Evolutionary conservation across 2,797 vertebrate genomes (phyloP).

Genomic region (Vireo griseus): DNA sequence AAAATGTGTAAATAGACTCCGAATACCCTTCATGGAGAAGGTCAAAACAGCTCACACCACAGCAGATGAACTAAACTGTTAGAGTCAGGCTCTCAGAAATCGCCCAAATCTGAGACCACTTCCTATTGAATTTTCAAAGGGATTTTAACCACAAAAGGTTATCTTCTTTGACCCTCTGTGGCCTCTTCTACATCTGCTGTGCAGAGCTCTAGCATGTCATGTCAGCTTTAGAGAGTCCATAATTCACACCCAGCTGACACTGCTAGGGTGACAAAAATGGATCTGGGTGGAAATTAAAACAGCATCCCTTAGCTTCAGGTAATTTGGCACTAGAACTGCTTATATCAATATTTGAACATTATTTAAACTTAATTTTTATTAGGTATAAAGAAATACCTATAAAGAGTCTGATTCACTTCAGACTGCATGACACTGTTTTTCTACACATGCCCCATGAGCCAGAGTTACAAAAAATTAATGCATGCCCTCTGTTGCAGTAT

Average conservation of each 20-base stretch:
- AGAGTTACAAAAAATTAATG: neutral
- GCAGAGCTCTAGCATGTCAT: neutral
- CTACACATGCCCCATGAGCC: neutral
- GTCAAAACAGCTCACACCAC: neutral
- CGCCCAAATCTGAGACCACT: neutral
- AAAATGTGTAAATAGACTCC: neutral
- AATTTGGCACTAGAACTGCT: neutral
- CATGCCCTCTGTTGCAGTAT: neutral
- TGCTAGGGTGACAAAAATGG: neutral
- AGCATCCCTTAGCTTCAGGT: neutral
- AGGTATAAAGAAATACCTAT: neutral
- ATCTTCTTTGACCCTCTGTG: neutral
- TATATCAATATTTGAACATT: neutral
- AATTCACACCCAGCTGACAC: neutral
- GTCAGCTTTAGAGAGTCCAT: neutral
- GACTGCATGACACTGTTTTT: neutral
- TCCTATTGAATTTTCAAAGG: neutral
- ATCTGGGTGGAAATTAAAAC: neutral
- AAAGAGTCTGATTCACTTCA: neutral
- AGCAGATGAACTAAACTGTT: neutral
- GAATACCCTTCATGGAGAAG: neutral
- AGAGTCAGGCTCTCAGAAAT: neutral
- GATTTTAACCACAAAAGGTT: accelerated
- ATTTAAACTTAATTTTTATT: neutral
- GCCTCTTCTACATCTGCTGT: neutral